Evolutionary conservation across 2,797 vertebrate genomes (phyloP).

Genomic region (Ataeniobius toweri): DNA sequence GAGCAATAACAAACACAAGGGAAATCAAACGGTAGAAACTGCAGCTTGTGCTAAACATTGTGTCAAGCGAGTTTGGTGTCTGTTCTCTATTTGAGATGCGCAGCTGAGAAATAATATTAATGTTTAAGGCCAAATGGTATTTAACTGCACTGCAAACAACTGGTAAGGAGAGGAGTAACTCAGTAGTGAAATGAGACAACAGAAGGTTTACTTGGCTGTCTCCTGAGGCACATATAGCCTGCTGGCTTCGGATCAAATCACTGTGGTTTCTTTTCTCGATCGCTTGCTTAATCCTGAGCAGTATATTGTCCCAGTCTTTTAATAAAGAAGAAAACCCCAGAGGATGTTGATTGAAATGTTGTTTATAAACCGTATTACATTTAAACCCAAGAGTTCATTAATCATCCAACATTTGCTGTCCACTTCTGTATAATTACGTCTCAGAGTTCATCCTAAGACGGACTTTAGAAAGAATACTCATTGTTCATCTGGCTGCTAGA

Average conservation of each 20-base stretch:
- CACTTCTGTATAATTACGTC: constrained; percentile 35
- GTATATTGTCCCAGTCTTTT: constrained; percentile 26
- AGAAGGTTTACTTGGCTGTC: constrained; percentile 33
- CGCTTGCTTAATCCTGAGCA: constrained; percentile 13
- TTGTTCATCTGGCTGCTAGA: background rate
- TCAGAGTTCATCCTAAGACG: constrained; percentile 34
- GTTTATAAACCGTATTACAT: constrained; percentile 29
- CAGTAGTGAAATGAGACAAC: constrained; percentile 15
- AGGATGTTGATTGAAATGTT: constrained; percentile 29
- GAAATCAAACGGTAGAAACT: constrained; percentile 62
- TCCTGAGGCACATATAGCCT: constrained; percentile 32
- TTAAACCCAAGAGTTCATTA: constrained; percentile 22
- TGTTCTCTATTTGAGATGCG: constrained; percentile 41
- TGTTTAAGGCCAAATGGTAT: constrained; percentile 14
- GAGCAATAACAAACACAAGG: constrained; percentile 50
- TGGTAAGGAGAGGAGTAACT: constrained; percentile 14
- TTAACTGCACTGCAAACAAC: constrained; percentile 24
- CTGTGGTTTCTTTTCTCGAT: constrained; percentile 13
- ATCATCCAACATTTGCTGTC: constrained; percentile 32
- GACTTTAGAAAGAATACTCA: constrained; percentile 22
- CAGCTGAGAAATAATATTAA: constrained; percentile 27
- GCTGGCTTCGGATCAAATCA: constrained; percentile 44
- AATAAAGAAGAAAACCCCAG: constrained; percentile 16
- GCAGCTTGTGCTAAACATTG: constrained; percentile 31
- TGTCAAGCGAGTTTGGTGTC: constrained; percentile 32